Evolutionary conservation across 2,888 invertebrate genomes (phyloP), one percentile per base, ranked within the genome.

Genomic region (Eulithis prunata): DNA sequence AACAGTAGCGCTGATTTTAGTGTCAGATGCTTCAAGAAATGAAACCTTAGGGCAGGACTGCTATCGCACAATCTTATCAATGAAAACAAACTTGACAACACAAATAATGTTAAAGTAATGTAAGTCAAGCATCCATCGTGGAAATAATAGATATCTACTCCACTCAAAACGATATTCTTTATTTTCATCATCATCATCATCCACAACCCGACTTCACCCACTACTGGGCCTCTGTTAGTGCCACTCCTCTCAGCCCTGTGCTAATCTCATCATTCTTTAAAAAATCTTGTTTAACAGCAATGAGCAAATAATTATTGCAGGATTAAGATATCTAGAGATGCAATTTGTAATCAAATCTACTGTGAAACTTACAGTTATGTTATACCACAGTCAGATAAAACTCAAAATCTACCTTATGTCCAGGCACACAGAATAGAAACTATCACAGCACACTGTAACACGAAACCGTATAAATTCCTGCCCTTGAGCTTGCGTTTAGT

Each of bases 261-360:
- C n/a, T n/a, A n/a, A n/a, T n/a, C n/a, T n/a, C n/a, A n/a, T n/a
- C n/a, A n/a, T n/a, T n/a, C n/a, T 7, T 38, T 2, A 41, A 8
- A 41, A 41, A 41, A 7, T 7, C 8, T 41, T 41, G 8, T 41
- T 1, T 8, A 10, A 41, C 41, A 41, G 10, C 8, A 41, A 8
- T 11, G 6, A 41, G 41, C 3, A 41, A 41, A 10, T 41, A 7
- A 41, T 41, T 0, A 11, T 10, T 3, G 8, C 41, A 41, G 32
- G 32, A 32, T 5, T 32, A 32, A 32, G 32, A 32, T 32, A 32
- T 32, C 5, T 32, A 1, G 32, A 32, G n/a, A 60, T 46, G 46
- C 54, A 62, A 71, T 75, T 74, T 71, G 76, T 71, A 81, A 81
- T 71, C 63, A 49, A 49, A 49, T 49, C 49, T 21, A 71, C 62